Conservation (phyloP, 2,888 invertebrate species). For the Drosophila pullipes region DNA sequence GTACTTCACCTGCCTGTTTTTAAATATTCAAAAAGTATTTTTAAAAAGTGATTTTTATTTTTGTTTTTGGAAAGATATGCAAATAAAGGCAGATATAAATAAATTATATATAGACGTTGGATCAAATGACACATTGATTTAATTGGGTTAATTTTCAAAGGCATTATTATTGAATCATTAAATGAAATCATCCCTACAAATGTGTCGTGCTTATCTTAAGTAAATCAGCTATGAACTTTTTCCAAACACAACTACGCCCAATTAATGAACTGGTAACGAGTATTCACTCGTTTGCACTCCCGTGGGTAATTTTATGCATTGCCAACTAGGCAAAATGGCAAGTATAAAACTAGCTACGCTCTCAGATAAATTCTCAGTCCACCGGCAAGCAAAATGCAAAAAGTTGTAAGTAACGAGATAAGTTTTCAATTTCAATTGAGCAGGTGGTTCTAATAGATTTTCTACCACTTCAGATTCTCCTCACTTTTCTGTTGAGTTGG, state of each 20-base stretch:
- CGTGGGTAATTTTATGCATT: slow-evolving; percentile 57
- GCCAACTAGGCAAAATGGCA: slow-evolving; percentile 28
- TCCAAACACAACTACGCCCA: neutral
- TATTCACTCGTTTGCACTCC: slow-evolving; percentile 12
- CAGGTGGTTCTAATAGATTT: neutral
- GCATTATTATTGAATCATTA: neutral
- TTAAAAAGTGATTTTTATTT: neutral
- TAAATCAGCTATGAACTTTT: neutral
- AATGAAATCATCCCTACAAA: neutral
- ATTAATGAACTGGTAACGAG: neutral
- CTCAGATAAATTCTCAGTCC: slow-evolving; percentile 43
- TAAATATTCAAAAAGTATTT: neutral
- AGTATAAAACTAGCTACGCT: slow-evolving; percentile 52
- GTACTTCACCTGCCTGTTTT: neutral
- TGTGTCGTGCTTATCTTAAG: neutral
- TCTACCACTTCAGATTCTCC: slow-evolving; percentile 22
- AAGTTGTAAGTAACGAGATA: slow-evolving; percentile 52
- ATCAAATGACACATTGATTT: neutral
- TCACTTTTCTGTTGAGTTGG: slow-evolving; percentile 18
- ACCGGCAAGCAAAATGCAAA: slow-evolving; percentile 48
- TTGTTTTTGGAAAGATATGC: neutral
- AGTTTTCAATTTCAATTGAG: neutral
- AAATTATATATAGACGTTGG: neutral
- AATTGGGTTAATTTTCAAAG: neutral
- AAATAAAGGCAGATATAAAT: neutral